Conservation (phyloP, 2,113 vertebrate genomes). For the Ceratotherium simum region DNA sequence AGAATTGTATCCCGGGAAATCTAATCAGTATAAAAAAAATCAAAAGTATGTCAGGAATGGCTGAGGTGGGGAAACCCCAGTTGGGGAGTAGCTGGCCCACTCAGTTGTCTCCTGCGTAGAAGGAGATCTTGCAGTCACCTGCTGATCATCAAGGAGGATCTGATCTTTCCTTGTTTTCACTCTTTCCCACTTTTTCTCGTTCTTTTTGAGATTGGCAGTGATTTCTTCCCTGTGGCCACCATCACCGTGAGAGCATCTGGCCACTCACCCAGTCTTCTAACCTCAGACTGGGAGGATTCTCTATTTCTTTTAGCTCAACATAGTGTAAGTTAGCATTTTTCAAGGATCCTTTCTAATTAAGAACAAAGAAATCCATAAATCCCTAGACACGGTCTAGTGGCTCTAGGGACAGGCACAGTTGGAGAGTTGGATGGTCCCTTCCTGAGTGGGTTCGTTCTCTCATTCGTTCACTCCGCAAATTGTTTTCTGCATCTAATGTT, state of each 20-base stretch:
- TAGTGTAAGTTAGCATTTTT: background rate
- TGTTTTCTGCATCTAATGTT: background rate
- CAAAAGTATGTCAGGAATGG: background rate
- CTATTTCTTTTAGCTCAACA: background rate
- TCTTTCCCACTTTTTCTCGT: background rate
- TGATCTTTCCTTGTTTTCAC: background rate
- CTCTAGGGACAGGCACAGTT: background rate
- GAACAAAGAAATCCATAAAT: background rate
- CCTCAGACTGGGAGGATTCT: background rate
- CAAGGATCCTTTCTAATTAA: background rate
- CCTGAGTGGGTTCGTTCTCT: background rate
- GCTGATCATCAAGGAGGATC: background rate
- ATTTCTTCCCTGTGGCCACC: background rate
- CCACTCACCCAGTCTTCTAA: background rate
- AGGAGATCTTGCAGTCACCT: background rate
- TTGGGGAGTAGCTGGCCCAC: background rate
- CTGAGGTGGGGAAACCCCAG: background rate
- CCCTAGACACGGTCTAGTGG: background rate
- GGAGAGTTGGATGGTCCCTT: background rate
- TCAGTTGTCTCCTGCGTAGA: background rate
- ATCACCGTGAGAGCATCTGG: background rate
- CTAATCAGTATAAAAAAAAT: background rate
- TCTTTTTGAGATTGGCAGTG: background rate
- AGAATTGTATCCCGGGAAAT: background rate
- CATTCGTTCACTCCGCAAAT: background rate